Percentiles rank a stretch among this genome's conserved stretches.
Conservation (phyloP, 2,113 vertebrate species). For the Dendrocopos noguchii region DNA sequence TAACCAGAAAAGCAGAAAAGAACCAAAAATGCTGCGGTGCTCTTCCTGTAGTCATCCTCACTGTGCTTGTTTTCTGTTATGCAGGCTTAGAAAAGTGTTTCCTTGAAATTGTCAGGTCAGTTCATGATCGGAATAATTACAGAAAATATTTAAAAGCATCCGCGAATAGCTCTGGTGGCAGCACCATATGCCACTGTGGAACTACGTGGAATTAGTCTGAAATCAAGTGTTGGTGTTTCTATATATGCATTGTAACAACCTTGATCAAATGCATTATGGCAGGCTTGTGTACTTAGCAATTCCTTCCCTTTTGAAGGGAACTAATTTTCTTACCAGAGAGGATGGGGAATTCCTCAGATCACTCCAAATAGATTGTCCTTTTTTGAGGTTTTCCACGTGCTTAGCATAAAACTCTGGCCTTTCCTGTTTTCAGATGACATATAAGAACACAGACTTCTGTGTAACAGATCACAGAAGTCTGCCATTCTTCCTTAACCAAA, state of each 20-base stretch:
- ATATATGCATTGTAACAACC: background rate
- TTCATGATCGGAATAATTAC: background rate
- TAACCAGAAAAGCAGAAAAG: background rate
- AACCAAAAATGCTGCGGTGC: accelerated
- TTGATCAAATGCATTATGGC: background rate
- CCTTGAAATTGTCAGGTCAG: background rate
- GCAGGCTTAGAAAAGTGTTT: background rate
- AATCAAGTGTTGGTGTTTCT: background rate
- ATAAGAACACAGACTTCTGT: background rate
- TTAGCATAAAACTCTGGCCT: background rate
- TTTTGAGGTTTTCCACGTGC: accelerated
- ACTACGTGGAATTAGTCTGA: background rate
- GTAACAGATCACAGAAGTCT: background rate
- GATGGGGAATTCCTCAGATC: background rate
- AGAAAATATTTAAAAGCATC: background rate
- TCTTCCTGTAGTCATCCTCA: background rate
- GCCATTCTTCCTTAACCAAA: background rate
- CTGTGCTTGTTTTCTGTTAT: background rate
- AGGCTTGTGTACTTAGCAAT: background rate
- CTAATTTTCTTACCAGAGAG: background rate
- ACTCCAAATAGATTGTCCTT: background rate
- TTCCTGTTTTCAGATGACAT: background rate
- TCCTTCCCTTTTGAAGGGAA: background rate
- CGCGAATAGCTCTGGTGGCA: background rate
- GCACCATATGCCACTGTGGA: background rate